Conservation (phyloP, 2,888 invertebrate species). For the Lumbricus terrestris region DNA sequence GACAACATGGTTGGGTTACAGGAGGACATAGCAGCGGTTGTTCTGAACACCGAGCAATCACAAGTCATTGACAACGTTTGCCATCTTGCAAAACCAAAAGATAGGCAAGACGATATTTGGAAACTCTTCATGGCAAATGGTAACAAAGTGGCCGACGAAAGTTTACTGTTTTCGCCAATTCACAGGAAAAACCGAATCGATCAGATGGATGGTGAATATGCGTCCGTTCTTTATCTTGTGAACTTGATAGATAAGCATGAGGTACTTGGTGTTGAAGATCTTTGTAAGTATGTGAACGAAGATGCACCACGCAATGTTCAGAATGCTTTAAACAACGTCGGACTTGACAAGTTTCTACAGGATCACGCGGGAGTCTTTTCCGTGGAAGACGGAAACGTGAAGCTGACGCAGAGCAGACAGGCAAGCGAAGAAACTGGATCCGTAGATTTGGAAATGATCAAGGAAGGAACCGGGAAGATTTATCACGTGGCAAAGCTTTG, state of each 20-base stretch:
- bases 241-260: slow-evolving; percentile 25
- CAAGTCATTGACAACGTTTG: slow-evolving; percentile 20
- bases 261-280: slow-evolving; percentile 16
- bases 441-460: slow-evolving; percentile 24
- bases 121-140: neutral
- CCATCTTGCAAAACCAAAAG: neutral
- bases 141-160: neutral
- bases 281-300: slow-evolving; percentile 17
- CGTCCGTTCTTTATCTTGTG: slow-evolving; percentile 27
- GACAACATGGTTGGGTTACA: slow-evolving; percentile 26
- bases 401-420: slow-evolving; percentile 6
- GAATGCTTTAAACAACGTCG: slow-evolving; percentile 20
- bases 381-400: slow-evolving; percentile 22
- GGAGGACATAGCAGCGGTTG: slow-evolving; percentile 29
- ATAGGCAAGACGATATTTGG: neutral
- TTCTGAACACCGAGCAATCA: slow-evolving; percentile 19
- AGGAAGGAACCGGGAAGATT: slow-evolving; percentile 26
- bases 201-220: slow-evolving; percentile 23
- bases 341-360: slow-evolving; percentile 23
- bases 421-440: slow-evolving; percentile 15
- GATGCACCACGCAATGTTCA: slow-evolving; percentile 22
- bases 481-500: slow-evolving; percentile 30
- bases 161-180: neutral
- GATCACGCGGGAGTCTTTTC: slow-evolving; percentile 23
- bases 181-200: neutral